A percentile compares a stretch with the other conserved stretches of the same genome.
These are phyloP conservation scores for Cettia cetti DNA, from an alignment of 2,113 vertebrate species.

Conservation along the genomic window DNA sequence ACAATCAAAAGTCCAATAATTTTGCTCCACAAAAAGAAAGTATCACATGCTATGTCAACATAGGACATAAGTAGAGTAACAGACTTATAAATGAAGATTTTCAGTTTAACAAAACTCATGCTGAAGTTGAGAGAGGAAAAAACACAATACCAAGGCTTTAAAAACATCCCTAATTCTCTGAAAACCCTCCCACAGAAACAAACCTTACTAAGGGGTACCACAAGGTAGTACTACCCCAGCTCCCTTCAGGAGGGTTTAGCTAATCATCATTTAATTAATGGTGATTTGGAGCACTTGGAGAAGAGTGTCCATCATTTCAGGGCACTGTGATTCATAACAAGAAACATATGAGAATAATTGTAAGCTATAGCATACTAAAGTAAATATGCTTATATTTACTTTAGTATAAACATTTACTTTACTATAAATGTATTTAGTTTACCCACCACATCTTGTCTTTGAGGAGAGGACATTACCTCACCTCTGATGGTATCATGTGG, in stretches of 20 bases:
- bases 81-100: background rate
- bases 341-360: background rate
- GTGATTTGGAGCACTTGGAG: background rate
- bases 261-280: background rate
- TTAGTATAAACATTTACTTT: background rate
- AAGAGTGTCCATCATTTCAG: background rate
- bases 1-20: accelerated
- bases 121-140: background rate
- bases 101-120: background rate
- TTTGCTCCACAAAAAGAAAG: background rate
- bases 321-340: background rate
- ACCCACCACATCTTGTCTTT: background rate
- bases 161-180: background rate
- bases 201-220: background rate
- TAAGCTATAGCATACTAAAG: background rate
- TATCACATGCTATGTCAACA: accelerated
- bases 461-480: background rate
- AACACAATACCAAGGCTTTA: background rate
- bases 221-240: background rate
- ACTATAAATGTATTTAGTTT: background rate
- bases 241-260: background rate
- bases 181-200: background rate
- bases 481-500: background rate
- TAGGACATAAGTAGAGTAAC: background rate
- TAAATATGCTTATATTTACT: background rate